Evolutionary conservation across 2,797 vertebrate species (phyloP).

Genomic region (Chelonia mydas): DNA sequence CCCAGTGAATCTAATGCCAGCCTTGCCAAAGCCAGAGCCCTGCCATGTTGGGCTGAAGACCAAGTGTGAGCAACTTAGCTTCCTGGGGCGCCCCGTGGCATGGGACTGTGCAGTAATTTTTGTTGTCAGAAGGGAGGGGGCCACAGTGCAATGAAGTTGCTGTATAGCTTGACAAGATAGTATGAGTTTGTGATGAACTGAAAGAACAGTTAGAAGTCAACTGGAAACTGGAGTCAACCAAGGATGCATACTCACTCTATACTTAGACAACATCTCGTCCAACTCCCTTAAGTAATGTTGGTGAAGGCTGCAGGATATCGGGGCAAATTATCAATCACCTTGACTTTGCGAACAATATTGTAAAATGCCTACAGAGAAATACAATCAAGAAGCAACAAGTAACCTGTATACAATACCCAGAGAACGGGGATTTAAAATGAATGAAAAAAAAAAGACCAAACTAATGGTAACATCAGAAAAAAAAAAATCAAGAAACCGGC

Average conservation of each 20-base stretch:
- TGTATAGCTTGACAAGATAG: not conserved
- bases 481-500: not conserved
- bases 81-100: too few species aligned
- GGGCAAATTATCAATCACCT: not conserved
- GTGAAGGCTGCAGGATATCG: not conserved
- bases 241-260: not conserved
- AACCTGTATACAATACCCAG: not conserved
- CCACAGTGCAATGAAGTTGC: too few species aligned
- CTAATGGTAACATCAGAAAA: not conserved
- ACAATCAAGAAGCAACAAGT: not conserved
- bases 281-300: not conserved
- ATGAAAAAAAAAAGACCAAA: too few species aligned
- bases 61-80: too few species aligned
- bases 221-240: not conserved
- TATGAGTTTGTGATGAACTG: not conserved
- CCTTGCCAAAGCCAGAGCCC: too few species aligned
- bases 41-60: too few species aligned
- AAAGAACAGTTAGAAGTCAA: not conserved
- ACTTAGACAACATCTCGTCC: not conserved
- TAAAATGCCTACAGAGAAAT: not conserved
- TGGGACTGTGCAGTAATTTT: too few species aligned
- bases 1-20: too few species aligned
- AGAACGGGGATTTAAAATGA: not conserved
- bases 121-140: too few species aligned
- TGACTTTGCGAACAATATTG: not conserved